Base-by-base conservation (phyloP, 2,888 invertebrate species). In the Noctua comes region DNA sequence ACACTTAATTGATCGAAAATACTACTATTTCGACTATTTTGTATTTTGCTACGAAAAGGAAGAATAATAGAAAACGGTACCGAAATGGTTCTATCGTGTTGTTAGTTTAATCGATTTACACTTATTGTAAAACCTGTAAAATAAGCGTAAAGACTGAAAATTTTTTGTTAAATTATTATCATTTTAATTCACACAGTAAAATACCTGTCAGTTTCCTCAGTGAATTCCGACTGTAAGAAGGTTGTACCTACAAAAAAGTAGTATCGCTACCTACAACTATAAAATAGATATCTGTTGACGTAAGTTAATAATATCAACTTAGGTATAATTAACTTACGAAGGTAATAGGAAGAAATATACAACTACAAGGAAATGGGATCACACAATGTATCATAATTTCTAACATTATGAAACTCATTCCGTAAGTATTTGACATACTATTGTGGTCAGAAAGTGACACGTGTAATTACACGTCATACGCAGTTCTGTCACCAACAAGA, bases 401-500 rank as follows among this genome's bases (percentile, higher is more conserved):
- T 27, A 40, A 57, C 21, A 71, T 75, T 27, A 43, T 54, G 43
- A 66, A 68, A 68, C 68, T 48, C 24, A 18, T 10, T 54, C 36
- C 2, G 36, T 36, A 36, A 43, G 43, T 46, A 24, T 27, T 75
- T 24, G 18, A 36, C 13, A 66, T 31, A 66, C 24, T 16, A 54
- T 54, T 76, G 27, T 54, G 46, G 46, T 71, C 51, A 68, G 59
- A 66, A 76, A 51, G 16, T 46, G 76, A 68, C 70, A 82, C 66
- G 69, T 54, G 68, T 57, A 40, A 64, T 68, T 64, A 48, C 31
- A 43, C 27, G 36, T 76, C 66, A 68, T 62, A 48, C 36, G 31
- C 36, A 54, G 21, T 27, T 24, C 54, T 62, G 76, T 62, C 80
- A 82, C 21, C 40, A 66, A 54, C 59, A 40, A 76, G 46, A 83